Evolutionary conservation across 2,113 vertebrate species (phyloP).

Genomic region (Syngnathus floridae): DNA sequence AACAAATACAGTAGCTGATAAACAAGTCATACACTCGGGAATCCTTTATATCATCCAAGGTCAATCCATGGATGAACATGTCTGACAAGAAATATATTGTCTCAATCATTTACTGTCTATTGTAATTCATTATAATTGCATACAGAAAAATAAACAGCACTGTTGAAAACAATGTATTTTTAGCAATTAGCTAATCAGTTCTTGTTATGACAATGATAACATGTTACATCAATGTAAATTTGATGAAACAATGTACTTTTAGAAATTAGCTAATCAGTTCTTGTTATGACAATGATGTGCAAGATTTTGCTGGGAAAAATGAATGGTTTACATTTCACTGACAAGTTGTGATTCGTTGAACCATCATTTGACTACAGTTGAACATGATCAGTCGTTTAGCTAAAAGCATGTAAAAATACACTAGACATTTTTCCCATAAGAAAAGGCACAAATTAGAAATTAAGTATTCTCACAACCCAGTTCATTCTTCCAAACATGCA

Average conservation of each 20-base stretch:
- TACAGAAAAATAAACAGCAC: slow-evolving; percentile 43
- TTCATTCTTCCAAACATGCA: slow-evolving; percentile 2
- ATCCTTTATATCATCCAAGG: slow-evolving; percentile 35
- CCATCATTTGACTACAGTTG: slow-evolving; percentile 47
- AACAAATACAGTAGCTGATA: slow-evolving; percentile 32
- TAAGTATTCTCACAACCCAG: background rate
- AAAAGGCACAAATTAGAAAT: slow-evolving; percentile 14
- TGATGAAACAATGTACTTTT: slow-evolving; percentile 54
- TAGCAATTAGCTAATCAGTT: slow-evolving; percentile 68
- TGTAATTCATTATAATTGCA: slow-evolving; percentile 55
- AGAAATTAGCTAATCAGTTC: slow-evolving; percentile 69
- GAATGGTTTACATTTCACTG: slow-evolving; percentile 72
- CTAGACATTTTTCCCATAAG: slow-evolving; percentile 5
- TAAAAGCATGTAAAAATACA: slow-evolving; percentile 62
- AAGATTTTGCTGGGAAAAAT: slow-evolving; percentile 18
- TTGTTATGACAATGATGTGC: slow-evolving; percentile 16
- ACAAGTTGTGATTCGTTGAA: slow-evolving; percentile 56
- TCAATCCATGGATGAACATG: slow-evolving; percentile 30
- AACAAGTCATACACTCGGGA: slow-evolving; percentile 29
- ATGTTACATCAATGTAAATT: too few relatives aligned
- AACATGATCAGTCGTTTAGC: slow-evolving; percentile 43
- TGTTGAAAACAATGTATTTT: slow-evolving; percentile 59
- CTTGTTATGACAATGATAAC: slow-evolving; percentile 29
- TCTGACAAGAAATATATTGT: slow-evolving; percentile 29
- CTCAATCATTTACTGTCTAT: slow-evolving; percentile 32